These are phyloP conservation scores for Cydia amplana DNA, from an alignment of 1,140 invertebrate genomes.

Conservation along the genomic window DNA sequence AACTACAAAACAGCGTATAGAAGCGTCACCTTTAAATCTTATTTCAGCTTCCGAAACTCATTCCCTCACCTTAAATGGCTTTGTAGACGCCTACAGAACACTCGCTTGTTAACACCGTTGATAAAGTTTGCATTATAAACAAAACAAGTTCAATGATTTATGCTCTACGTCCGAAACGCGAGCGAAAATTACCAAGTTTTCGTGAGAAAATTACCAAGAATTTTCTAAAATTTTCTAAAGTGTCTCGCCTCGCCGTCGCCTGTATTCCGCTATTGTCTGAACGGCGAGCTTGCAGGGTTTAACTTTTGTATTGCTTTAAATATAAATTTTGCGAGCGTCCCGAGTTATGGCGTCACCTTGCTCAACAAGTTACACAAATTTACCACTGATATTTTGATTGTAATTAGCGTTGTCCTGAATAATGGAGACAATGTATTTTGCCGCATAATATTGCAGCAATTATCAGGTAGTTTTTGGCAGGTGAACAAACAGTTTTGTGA, in stretches of 20 bases:
- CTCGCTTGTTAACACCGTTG: slow-evolving; percentile 42
- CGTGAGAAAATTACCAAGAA: slow-evolving; percentile 45
- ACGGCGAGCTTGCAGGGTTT: slow-evolving; percentile 56
- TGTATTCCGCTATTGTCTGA: slow-evolving; percentile 55
- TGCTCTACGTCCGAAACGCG: slow-evolving; percentile 55
- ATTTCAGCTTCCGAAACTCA: slow-evolving; percentile 9
- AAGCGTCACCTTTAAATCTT: slow-evolving; percentile 4
- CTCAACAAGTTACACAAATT: slow-evolving; percentile 60
- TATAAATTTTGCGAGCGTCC: slow-evolving; percentile 68
- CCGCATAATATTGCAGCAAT: no score
- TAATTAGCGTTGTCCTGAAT: neutral
- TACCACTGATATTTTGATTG: slow-evolving; percentile 43
- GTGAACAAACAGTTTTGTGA: no score
- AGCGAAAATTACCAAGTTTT: slow-evolving; percentile 64
- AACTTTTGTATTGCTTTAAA: slow-evolving; percentile 69
- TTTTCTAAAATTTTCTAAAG: slow-evolving; percentile 72
- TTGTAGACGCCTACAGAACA: slow-evolving; percentile 20
- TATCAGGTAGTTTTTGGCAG: no score
- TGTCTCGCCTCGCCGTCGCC: slow-evolving; percentile 54
- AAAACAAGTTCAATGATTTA: slow-evolving; percentile 67
- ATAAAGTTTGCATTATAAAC: slow-evolving; percentile 51
- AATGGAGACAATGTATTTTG: neutral
- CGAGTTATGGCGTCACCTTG: slow-evolving; percentile 56
- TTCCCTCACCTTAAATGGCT: slow-evolving; percentile 11
- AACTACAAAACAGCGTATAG: neutral